Percentiles rank a stretch among this genome's conserved stretches.
Conservation (phyloP, 2,113 vertebrate genomes). For the Cisticola juncidis region DNA sequence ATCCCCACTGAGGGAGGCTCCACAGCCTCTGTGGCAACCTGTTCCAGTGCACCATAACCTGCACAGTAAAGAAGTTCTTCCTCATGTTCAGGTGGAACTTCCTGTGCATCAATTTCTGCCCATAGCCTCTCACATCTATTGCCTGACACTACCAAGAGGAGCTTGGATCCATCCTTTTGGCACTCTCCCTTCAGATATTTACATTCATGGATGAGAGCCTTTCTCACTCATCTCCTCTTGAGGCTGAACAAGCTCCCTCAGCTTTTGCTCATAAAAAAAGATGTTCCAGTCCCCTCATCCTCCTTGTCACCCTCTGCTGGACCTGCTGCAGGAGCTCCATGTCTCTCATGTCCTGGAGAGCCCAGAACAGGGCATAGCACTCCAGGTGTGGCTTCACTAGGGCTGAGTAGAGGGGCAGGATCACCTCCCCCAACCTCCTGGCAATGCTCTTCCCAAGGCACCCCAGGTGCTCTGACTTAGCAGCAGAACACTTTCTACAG, state of each 20-base stretch:
- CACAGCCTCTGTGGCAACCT: neutral
- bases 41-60: rapidly evolving
- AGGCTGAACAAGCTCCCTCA: neutral
- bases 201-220: neutral
- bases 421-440: neutral
- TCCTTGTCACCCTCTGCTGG: neutral
- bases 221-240: rapidly evolving
- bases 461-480: neutral
- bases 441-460: neutral
- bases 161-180: neutral
- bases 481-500: neutral
- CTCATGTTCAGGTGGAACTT: neutral
- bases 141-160: neutral
- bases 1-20: neutral
- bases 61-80: neutral
- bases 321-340: neutral
- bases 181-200: neutral
- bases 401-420: neutral
- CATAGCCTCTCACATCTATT: neutral
- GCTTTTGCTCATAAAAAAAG: neutral
- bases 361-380: neutral
- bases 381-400: neutral
- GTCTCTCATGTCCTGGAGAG: neutral
- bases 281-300: neutral
- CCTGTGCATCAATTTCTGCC: neutral